Base-by-base conservation (phyloP, 2,797 vertebrate genomes). In the Syngnathus rostellatus region DNA sequence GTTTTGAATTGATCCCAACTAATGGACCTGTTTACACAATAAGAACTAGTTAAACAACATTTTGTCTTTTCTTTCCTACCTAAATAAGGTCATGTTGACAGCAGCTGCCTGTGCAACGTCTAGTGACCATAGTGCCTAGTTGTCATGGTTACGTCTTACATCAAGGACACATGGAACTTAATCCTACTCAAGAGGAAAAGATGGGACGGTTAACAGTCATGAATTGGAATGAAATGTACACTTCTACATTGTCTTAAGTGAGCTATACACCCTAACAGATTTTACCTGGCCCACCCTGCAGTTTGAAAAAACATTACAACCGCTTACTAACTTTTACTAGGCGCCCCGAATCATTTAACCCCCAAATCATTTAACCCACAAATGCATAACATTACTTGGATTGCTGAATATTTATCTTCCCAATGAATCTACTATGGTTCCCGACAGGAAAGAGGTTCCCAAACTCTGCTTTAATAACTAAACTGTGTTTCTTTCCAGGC, bases 51-150 rank as follows among this genome's bases (percentile, higher is more conserved):
- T 37, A 0, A 63, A 48, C 17, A 65, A 72, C 62, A 71, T 84
- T 69, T 67, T 77, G 70, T 80, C 72, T 75, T 73, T 68, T 66
- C 76, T 75, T 77, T 73, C 67, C 66, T 74, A 68, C 72, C 76
- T 64, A 69, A 72, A 68, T 66, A 73, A 73, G 58, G 75, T 76
- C 66, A 77, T 78, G 80, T 68, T 12, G 57, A 66, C 75, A 79
- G 70, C 77, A 75, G 71, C 73, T 77, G 72, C 72, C 74, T 59
- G 71, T 83, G 79, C 81, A 81, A 81, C 77, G 80, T 72, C 80
- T 72, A 79, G 84, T 76, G 84, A 89, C 87, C 87, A 79, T 84
- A 83, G 89, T 90, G 89, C 90, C 89, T 90, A 67, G 81, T 68
- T 75, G 67, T 67, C 46, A 67, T 65, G 64, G 50, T 70, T 72